Percentiles rank a stretch among this genome's conserved stretches.
These are phyloP conservation scores for Sterrhoptilus dennistouni DNA, from an alignment of 2,113 vertebrate genomes.

Conservation along the genomic window DNA sequence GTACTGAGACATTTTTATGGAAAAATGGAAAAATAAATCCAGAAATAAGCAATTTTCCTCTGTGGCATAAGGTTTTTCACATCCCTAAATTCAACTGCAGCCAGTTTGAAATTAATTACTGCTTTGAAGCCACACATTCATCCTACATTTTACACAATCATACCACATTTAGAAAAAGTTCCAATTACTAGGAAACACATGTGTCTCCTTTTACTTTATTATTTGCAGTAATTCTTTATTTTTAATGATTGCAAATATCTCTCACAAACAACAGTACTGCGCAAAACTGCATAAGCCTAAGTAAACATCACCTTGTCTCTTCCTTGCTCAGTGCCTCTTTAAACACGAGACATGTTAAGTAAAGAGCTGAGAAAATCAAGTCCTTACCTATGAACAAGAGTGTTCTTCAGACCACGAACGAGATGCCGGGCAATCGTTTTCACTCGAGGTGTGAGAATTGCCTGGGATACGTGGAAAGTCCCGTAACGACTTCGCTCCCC, in stretches of 20 bases:
- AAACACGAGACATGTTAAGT: accelerated
- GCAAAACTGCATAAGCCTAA: background rate
- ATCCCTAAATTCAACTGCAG: background rate
- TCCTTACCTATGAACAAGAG: conserved; percentile 89
- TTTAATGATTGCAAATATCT: background rate
- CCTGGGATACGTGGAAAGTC: conserved; percentile 95
- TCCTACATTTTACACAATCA: background rate
- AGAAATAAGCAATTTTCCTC: background rate
- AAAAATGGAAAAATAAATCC: background rate
- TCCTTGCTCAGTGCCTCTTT: background rate
- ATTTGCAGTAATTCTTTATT: background rate
- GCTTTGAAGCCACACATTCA: background rate
- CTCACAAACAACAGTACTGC: background rate
- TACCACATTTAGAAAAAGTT: background rate
- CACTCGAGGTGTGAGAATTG: conserved; percentile 89
- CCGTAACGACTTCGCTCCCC: conserved; percentile 82
- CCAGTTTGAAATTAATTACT: background rate
- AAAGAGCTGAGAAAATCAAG: background rate
- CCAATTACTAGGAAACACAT: background rate
- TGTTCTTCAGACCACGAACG: conserved; percentile 87
- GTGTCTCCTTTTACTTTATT: background rate
- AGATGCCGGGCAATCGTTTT: conserved; percentile 88
- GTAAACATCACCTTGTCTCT: background rate
- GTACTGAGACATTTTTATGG: background rate
- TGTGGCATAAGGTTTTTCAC: background rate